Conservation (phyloP, 2,888 invertebrate genomes). For the Archaeoteleia sp. region DNA sequence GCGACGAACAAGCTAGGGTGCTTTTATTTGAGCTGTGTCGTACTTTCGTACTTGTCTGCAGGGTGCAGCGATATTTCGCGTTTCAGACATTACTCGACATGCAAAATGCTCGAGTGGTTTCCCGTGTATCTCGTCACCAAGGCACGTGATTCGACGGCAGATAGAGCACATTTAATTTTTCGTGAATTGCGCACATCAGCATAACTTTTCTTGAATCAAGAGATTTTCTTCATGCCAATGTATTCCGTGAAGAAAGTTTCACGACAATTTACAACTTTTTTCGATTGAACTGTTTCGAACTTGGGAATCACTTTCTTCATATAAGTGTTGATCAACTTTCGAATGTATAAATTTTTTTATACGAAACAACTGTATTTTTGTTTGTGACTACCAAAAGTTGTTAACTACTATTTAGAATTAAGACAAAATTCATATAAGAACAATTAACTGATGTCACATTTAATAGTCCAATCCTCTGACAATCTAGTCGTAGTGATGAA, state of each 20-base stretch:
- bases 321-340: too few relatives aligned
- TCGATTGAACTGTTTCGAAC: conserved; percentile 8
- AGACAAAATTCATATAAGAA: too few relatives aligned
- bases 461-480: too few relatives aligned
- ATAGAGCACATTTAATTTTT: conserved; percentile 19
- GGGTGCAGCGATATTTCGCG: conserved; percentile 14
- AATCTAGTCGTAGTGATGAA: too few relatives aligned
- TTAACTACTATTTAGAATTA: too few relatives aligned
- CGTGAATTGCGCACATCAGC: conserved; percentile 14
- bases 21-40: conserved; percentile 12
- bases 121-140: conserved; percentile 30
- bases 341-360: too few relatives aligned
- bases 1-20: not conserved
- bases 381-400: too few relatives aligned
- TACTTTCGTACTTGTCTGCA: not conserved
- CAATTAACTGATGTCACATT: too few relatives aligned
- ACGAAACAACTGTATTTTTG: too few relatives aligned
- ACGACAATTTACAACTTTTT: conserved; percentile 20
- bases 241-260: too few relatives aligned
- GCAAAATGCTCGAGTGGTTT: conserved; percentile 38
- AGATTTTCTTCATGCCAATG: too few relatives aligned
- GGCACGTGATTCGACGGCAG: conserved; percentile 13
- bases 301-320: too few relatives aligned
- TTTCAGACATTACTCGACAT: conserved; percentile 24
- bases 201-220: conserved; percentile 19